phyloP scores from a whole-genome alignment of 2,888 invertebrate species.

The Bibio marci region DNA sequence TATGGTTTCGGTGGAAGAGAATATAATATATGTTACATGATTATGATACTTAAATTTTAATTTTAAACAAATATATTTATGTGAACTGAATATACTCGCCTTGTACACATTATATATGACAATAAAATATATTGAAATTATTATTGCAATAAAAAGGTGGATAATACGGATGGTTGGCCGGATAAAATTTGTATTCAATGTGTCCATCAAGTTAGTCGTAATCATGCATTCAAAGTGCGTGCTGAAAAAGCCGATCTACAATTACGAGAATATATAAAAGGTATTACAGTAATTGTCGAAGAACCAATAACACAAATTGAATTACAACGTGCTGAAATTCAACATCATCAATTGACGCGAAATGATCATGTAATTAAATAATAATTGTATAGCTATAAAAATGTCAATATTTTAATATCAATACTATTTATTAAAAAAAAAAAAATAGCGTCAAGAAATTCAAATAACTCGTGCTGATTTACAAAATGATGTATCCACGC shows the following conservation, averaged over 20 bases:
- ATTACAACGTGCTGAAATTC: constrained; percentile 6
- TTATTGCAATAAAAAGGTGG: constrained; percentile 33
- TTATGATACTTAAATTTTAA: too few relatives aligned
- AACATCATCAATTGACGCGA: constrained; percentile 1
- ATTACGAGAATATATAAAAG: constrained; percentile 33
- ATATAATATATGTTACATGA: too few relatives aligned
- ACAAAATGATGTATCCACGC: constrained; percentile 5
- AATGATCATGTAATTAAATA: too few relatives aligned
- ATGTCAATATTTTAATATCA: too few relatives aligned
- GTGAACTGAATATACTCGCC: too few relatives aligned
- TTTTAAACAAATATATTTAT: too few relatives aligned
- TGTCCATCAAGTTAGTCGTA: constrained; percentile 45
- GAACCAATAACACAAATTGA: constrained; percentile 15
- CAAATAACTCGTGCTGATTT: constrained; percentile 1
- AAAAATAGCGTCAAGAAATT: constrained; percentile 4
- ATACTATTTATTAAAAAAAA: too few relatives aligned
- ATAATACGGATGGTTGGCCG: constrained; percentile 40
- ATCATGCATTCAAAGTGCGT: constrained; percentile 42
- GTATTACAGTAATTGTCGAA: constrained; percentile 24
- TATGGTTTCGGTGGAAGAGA: too few relatives aligned
- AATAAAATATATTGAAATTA: too few relatives aligned
- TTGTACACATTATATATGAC: too few relatives aligned
- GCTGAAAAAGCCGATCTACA: constrained; percentile 39
- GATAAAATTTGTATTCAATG: constrained; percentile 43
- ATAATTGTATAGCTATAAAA: too few relatives aligned